Conservation (phyloP, 1,140 invertebrate species). For the Melanaphis sacchari region DNA sequence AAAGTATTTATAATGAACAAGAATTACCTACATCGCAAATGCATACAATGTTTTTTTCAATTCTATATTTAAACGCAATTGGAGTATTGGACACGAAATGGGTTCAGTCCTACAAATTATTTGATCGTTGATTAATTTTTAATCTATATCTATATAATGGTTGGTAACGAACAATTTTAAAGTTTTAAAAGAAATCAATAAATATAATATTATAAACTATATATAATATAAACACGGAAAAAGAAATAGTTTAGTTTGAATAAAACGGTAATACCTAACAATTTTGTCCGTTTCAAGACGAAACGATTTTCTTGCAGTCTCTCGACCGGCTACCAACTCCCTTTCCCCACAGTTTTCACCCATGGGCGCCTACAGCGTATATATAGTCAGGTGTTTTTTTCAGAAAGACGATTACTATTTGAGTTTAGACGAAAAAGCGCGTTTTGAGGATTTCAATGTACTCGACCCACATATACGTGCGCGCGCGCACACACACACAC, state of each 20-base stretch:
- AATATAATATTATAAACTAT: neutral
- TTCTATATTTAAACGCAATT: neutral
- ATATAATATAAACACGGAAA: neutral
- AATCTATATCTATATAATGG: no score
- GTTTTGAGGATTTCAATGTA: neutral
- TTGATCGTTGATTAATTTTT: neutral
- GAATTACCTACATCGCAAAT: neutral
- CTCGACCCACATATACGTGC: no score
- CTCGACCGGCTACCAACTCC: neutral
- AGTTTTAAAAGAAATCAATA: neutral
- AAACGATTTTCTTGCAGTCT: neutral
- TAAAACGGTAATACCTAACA: neutral
- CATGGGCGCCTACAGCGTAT: neutral
- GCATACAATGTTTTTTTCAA: neutral
- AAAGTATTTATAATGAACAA: neutral
- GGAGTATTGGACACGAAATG: no score
- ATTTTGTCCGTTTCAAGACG: neutral
- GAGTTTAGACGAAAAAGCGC: neutral
- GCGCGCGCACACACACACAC: neutral
- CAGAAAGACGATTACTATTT: neutral
- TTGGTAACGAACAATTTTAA: neutral
- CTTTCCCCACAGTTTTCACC: neutral
- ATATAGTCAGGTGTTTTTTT: constrained; percentile 4
- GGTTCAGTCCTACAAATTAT: neutral
- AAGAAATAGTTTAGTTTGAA: neutral